Conservation (phyloP, 2,888 invertebrate species). For the Eudasyphora cyanicolor region DNA sequence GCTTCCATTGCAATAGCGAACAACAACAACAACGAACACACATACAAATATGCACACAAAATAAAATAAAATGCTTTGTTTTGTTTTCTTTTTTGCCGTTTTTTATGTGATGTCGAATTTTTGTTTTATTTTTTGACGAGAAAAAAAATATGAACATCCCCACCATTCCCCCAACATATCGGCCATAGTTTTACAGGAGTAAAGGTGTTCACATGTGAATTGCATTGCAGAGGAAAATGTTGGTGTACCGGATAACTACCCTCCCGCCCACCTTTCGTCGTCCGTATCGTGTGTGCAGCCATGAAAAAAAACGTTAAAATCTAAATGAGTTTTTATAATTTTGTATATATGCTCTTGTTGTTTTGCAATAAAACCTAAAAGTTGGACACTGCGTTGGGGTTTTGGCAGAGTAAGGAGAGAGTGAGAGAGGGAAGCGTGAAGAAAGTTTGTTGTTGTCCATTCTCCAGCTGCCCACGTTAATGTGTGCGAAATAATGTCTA, state of each 20-base stretch:
- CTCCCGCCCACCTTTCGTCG: too few species aligned
- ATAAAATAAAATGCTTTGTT: slow-evolving; percentile 37
- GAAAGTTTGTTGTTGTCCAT: slow-evolving; percentile 21
- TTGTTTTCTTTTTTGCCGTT: slow-evolving; percentile 50
- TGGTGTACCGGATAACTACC: slow-evolving; percentile 38
- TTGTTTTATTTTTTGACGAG: slow-evolving; percentile 57
- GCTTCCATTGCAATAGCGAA: background rate
- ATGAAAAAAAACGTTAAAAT: slow-evolving; percentile 43
- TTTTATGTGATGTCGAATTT: slow-evolving; percentile 48
- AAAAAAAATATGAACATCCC: slow-evolving; percentile 38
- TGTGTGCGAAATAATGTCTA: slow-evolving; percentile 43
- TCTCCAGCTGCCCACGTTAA: slow-evolving; percentile 32
- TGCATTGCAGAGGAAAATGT: slow-evolving; percentile 57
- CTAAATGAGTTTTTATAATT: slow-evolving; percentile 65
- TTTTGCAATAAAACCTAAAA: slow-evolving; percentile 55
- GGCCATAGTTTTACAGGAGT: slow-evolving; percentile 6
- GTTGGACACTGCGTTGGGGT: slow-evolving; percentile 26
- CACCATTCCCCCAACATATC: slow-evolving; percentile 10
- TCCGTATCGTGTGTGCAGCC: slow-evolving; percentile 33
- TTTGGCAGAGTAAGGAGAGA: slow-evolving; percentile 22
- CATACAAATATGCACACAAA: too few species aligned
- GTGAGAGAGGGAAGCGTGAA: background rate
- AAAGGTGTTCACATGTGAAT: slow-evolving; percentile 62
- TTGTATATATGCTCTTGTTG: slow-evolving; percentile 41
- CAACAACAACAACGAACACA: too few species aligned